phyloP scores from a whole-genome alignment of 2,113 vertebrate species.

The Smithornis capensis region DNA sequence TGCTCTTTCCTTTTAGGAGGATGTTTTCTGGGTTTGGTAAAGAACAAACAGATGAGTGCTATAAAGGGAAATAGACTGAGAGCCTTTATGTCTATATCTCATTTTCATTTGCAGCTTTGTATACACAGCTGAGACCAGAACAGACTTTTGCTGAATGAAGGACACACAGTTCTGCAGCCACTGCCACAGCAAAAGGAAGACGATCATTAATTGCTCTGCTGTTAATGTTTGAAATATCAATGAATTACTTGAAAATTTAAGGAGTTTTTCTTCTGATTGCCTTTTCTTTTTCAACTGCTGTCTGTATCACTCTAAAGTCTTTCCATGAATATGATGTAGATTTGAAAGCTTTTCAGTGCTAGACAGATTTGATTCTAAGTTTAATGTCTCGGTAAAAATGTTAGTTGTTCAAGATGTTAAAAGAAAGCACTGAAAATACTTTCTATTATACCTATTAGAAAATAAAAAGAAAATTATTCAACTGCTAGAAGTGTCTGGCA shows the following conservation, averaged over 20 bases:
- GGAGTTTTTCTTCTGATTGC: neutral
- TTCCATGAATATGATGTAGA: neutral
- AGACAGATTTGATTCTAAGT: neutral
- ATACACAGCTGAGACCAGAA: conserved; percentile 69
- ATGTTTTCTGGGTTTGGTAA: conserved; percentile 67
- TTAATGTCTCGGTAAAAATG: neutral
- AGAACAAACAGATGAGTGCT: conserved; percentile 70
- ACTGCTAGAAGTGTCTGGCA: neutral
- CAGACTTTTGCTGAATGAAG: conserved; percentile 1
- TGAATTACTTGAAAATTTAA: conserved; percentile 12
- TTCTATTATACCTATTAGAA: neutral
- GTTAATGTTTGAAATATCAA: neutral
- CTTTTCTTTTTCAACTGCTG: neutral
- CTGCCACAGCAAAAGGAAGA: neutral
- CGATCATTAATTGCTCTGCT: neutral
- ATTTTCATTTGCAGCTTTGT: conserved; percentile 56
- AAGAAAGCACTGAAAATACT: neutral
- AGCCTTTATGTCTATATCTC: conserved; percentile 45
- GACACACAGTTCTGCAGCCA: neutral
- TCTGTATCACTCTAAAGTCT: neutral
- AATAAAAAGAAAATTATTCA: neutral
- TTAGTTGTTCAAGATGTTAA: neutral
- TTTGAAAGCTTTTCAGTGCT: neutral
- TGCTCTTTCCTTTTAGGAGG: conserved; percentile 38
- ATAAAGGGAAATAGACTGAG: conserved; percentile 44